phyloP scores from a whole-genome alignment of 2,113 vertebrate genomes.

The Nerophis ophidion region DNA sequence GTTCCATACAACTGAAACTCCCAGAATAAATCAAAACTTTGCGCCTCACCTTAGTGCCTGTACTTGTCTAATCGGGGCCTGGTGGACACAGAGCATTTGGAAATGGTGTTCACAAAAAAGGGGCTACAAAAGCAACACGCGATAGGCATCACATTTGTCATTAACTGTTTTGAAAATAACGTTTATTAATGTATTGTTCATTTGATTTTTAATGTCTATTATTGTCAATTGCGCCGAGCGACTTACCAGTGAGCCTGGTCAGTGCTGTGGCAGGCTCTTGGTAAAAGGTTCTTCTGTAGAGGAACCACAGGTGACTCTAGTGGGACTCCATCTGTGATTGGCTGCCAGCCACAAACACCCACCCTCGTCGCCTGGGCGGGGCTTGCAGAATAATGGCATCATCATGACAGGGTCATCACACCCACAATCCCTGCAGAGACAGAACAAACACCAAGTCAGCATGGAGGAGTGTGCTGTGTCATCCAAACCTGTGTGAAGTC shows the following conservation, averaged over 20 bases:
- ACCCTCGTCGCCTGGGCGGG: constrained; percentile 56
- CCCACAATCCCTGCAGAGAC: constrained; percentile 38
- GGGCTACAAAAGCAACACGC: constrained; percentile 22
- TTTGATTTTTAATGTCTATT: background rate
- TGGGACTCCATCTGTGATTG: constrained; percentile 47
- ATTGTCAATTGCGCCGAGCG: background rate
- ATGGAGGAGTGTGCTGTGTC: background rate
- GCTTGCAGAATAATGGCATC: constrained; percentile 45
- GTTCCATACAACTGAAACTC: background rate
- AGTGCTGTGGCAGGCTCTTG: constrained; percentile 47
- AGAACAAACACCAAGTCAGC: background rate
- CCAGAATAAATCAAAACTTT: background rate
- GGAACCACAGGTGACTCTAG: constrained; percentile 43
- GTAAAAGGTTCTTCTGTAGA: constrained; percentile 39
- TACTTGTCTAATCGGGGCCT: constrained; percentile 37
- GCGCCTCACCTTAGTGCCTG: constrained; percentile 55
- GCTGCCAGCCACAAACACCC: constrained; percentile 54
- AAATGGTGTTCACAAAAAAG: constrained; percentile 40
- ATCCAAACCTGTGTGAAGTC: background rate
- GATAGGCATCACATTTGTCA: constrained; percentile 51
- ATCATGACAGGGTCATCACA: constrained; percentile 69
- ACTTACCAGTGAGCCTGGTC: constrained; percentile 46
- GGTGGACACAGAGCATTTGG: constrained; percentile 52
- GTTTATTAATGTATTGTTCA: background rate
- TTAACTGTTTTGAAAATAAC: background rate